Evolutionary conservation across 1,140 invertebrate genomes (phyloP).

Genomic region (Drosophila pallidifrons): DNA sequence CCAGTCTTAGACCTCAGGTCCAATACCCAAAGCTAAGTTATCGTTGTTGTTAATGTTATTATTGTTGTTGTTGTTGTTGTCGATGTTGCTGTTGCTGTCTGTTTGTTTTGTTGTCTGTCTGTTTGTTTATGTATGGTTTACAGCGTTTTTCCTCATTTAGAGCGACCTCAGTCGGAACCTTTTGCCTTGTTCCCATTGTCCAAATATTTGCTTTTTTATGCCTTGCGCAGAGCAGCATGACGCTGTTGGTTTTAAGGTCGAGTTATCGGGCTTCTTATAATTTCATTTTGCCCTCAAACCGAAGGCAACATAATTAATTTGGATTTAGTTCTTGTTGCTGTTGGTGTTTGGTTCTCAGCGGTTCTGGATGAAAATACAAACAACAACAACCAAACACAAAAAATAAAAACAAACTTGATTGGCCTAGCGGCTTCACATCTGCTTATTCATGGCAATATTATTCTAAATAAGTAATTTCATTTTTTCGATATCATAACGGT

Average conservation of each 20-base stretch:
- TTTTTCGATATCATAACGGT: conserved; percentile 77
- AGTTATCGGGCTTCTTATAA: conserved; percentile 71
- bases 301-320: conserved; percentile 72
- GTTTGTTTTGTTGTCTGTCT: conserved; percentile 49
- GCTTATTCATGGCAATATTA: conserved; percentile 50
- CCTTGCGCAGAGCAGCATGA: conserved; percentile 62
- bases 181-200: conserved; percentile 73
- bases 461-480: conserved; percentile 77
- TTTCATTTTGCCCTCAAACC: conserved; percentile 62
- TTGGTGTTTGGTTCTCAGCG: conserved; percentile 12
- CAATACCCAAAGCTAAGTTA: conserved; percentile 47
- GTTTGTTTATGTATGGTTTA: conserved; percentile 61
- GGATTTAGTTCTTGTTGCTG: conserved; percentile 62
- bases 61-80: conserved; percentile 16
- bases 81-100: conserved; percentile 12
- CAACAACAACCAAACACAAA: too few relatives aligned
- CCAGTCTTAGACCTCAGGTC: conserved; percentile 34
- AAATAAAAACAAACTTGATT: conserved; percentile 24
- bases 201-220: conserved; percentile 75
- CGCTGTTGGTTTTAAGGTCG: conserved; percentile 66
- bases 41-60: conserved; percentile 41
- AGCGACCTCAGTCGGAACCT: conserved; percentile 46
- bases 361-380: neutral
- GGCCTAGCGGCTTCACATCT: conserved; percentile 32
- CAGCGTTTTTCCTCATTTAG: conserved; percentile 59